phyloP scores from a whole-genome alignment of 2,797 vertebrate genomes.

The Varecia variegata region DNA sequence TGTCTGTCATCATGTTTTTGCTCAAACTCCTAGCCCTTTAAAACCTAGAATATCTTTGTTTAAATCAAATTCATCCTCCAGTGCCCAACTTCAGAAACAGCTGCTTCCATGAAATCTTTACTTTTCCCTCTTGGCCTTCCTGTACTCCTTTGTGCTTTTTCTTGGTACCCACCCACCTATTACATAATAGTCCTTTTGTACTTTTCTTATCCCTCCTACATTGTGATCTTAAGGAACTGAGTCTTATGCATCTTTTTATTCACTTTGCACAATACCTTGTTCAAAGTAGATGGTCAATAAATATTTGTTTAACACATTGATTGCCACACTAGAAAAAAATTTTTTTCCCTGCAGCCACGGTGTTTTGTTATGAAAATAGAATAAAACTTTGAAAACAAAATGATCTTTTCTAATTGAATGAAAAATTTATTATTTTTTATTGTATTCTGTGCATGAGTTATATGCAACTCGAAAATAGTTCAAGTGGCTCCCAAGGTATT shows the following conservation, averaged over 20 bases:
- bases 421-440: too few species aligned
- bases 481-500: too few species aligned
- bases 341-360: too few species aligned
- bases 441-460: too few species aligned
- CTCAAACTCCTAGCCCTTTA: background rate
- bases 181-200: conserved; percentile 3
- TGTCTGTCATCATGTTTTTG: conserved; percentile 20
- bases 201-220: conserved; percentile 2
- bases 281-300: conserved; percentile 40
- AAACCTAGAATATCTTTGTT: background rate
- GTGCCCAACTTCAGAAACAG: background rate
- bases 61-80: conserved; percentile 7
- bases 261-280: conserved; percentile 9
- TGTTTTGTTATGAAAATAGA: too few species aligned
- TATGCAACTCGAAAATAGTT: too few species aligned
- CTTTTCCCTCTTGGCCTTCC: background rate
- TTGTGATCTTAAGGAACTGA: conserved; percentile 6
- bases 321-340: too few species aligned
- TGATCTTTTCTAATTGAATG: too few species aligned
- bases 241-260: conserved; percentile 4
- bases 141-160: background rate
- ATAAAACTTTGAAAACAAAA: too few species aligned
- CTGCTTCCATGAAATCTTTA: background rate
- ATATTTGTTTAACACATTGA: background rate
- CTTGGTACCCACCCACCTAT: background rate